Evolutionary conservation across 2,113 vertebrate genomes (phyloP), one percentile per base, ranked within the genome.

Genomic region (Serilophus lunatus): DNA sequence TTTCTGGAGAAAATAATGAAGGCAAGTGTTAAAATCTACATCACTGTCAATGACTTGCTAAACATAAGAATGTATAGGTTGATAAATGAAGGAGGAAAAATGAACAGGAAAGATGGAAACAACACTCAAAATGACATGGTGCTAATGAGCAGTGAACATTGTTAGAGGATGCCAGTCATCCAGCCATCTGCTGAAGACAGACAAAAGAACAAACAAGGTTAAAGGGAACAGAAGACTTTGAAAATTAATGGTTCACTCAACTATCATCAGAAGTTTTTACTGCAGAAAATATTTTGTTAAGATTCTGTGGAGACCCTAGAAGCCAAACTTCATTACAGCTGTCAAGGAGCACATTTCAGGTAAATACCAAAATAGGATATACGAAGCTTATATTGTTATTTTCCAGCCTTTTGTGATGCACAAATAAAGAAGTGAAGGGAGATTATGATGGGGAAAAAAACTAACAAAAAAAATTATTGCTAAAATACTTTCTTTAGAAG

Each of bases 131-230:
- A 75, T 95, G 91, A 95, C 97, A 96, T 16, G 29, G 82, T 94
- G 93, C 93, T 98, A 96, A 97, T 96, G 96, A 97, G 71, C 91
- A 91, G 57, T 95, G 90, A 95, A 90, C 70, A 50, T 42, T 78
- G 76, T 77, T 92, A 93, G 93, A 97, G 85, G 53, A 71, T 82
- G 93, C 51, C 84, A 96, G 87, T 91, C 83, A 95, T 80, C 23
- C 56, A 86, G 63, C 84, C 97, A 97, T 96, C 96, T 98, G 97
- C 84, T 96, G n/a, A 59, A 97, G 82, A 83, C 54, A 95, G 79
- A 68, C 90, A 90, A 92, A 92, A 78, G 59, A 95, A 74, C 75
- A 97, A 96, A 92, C 80, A 94, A 96, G 91, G 92, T 96, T 96
- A 97, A 93, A 96, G 57, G 31, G 74, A 96, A 83, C 16, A 88